Evolutionary conservation across 2,113 vertebrate species (phyloP).

Genomic region (Panthera leo): DNA sequence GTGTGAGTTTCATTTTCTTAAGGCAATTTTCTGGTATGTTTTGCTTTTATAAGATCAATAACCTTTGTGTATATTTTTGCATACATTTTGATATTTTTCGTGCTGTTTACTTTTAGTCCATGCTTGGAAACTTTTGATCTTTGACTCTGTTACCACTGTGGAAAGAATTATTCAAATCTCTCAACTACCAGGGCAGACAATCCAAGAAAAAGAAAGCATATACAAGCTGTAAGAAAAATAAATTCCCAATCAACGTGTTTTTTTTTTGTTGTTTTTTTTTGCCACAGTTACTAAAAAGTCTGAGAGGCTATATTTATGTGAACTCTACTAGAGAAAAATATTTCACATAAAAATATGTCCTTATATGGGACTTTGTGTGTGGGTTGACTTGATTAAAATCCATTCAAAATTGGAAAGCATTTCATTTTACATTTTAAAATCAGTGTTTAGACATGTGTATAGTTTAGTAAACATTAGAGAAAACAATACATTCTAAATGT

Average conservation of each 20-base stretch:
- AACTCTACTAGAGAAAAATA: conserved; percentile 64
- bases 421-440: conserved; percentile 8
- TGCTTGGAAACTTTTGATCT: conserved; percentile 80
- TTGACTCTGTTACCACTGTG: conserved; percentile 70
- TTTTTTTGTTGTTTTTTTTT: conserved; percentile 31
- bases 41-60: conserved; percentile 42
- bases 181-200: conserved; percentile 72
- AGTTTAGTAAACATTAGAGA: conserved; percentile 39
- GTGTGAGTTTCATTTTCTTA: conserved; percentile 57
- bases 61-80: conserved; percentile 77
- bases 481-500: conserved; percentile 37
- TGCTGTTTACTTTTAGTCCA: conserved; percentile 68
- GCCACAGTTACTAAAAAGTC: conserved; percentile 75
- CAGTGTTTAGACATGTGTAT: background rate
- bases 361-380: conserved; percentile 52
- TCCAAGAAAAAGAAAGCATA: conserved; percentile 81
- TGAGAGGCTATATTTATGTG: conserved; percentile 76
- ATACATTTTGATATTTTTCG: conserved; percentile 74
- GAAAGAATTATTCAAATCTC: conserved; percentile 79
- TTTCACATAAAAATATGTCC: conserved; percentile 55
- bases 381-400: conserved; percentile 43
- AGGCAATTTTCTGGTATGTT: conserved; percentile 46
- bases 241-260: conserved; percentile 74
- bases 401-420: conserved; percentile 58
- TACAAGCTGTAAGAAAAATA: conserved; percentile 81